Evolutionary conservation across 2,797 vertebrate species (phyloP), one percentile per base, ranked within the genome.

Genomic region (Ibycter americanus): DNA sequence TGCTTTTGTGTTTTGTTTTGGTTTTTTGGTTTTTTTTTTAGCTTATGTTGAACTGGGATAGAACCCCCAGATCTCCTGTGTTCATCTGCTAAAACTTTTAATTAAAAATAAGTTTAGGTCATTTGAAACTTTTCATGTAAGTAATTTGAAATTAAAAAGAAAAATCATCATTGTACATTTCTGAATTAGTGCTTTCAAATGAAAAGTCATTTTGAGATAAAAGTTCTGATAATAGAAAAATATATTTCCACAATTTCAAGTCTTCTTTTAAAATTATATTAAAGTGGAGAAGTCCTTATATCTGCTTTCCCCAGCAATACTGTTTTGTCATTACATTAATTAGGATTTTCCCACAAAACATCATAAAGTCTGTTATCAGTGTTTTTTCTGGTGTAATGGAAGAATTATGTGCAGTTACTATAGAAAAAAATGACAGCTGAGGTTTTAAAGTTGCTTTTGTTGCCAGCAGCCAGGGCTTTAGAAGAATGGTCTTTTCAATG

Each of bases 1-100:
- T 19, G 6, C 0, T 58, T 70, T 42, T 46, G 3, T 61, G 12
- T 19, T 73, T 70, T 3, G 6, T n/a, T n/a, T n/a, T n/a, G n/a
- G n/a, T n/a, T n/a, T n/a, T n/a, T n/a, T n/a, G 5, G 2, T 0
- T 0, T 11, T 4, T 3, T 62, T 56, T 44, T 73, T 38, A n/a
- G 0, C 5, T 90, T 68, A 4, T 62, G 11, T 31, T 62, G 34
- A 31, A 58, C 8, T 26, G 8, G 4, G 9, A 54, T 51, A 26
- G 76, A 76, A 29, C 0, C 0, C 2, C 2, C 5, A 82, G 59
- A 76, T 72, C 25, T 40, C 10, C 0, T 52, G 1, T 34, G 11
- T 62, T 49, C 7, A 34, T 15, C 31, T 59, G 44, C 21, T 42
- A 27, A 72, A 63, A 44, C 1, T 40, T 82, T 11, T 21, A 59